Base-by-base conservation (phyloP, 1,140 invertebrate species). In the Drosophila kanapiae region DNA sequence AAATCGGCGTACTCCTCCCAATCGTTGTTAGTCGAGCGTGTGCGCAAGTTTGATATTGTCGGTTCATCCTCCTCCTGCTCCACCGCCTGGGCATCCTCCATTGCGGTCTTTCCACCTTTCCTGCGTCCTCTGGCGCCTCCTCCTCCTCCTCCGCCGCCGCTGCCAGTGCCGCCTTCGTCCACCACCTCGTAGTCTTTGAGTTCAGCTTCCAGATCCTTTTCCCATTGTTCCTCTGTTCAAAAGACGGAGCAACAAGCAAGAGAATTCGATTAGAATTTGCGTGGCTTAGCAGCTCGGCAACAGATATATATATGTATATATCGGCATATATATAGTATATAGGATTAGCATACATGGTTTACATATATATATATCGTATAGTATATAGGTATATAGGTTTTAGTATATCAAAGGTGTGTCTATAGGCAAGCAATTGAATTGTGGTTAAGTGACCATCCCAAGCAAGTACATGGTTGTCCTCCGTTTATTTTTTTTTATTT, bases 161-260 rank as follows among this genome's bases (percentile, higher is more conserved):
- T 49, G n/a, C 48, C 47, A 27, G 88, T 75, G 57, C 75, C 78
- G 42, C 92, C 88, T 70, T 94, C 94, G 67, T 95, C 95, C 9
- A 98, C 96, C 62, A 98, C 96, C 93, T 98, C 97, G 93, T 97
- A 98, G 92, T 98, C 97, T 93, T 98, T 97, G 74, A 98, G 94
- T 94, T 98, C 97, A 53, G 97, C 96, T 93, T 98, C 97, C 90
- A 98, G 94, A 93, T 98, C 97, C 88, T 97, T 96, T 94, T 98
- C 97, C 97, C 97, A 98, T 94, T 98, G 97, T 94, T 98, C 97
- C 95, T 97, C 96, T 95, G 94, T 58, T n/a, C 76, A 68, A 86
- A 79, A 67, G 82, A 78, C 31, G 48, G 49, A 67, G 40, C 57
- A 54, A 58, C 33, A 65, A 57, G 60, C 77, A 63, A 63, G 42